Percentiles rank a stretch among this genome's conserved stretches.
phyloP scores from a whole-genome alignment of 2,113 vertebrate species.

The Nothocercus nigrocapillus region DNA sequence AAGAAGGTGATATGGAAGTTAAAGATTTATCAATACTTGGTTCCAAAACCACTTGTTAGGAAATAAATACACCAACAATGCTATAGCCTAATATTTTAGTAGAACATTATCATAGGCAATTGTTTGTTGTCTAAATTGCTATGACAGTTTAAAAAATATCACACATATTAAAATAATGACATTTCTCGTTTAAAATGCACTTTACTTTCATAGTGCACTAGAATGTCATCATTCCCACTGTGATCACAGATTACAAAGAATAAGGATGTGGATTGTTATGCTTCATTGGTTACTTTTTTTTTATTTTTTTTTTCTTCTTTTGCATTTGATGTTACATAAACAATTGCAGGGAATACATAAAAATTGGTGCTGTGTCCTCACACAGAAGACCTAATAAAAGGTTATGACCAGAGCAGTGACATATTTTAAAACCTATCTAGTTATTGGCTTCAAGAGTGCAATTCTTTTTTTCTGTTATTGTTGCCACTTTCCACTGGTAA shows the following conservation, averaged over 20 bases:
- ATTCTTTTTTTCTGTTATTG: neutral
- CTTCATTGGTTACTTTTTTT: slow-evolving; percentile 56
- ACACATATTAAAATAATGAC: slow-evolving; percentile 27
- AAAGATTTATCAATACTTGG: neutral
- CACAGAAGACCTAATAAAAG: slow-evolving; percentile 8
- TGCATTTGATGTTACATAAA: slow-evolving; percentile 54
- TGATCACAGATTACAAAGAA: slow-evolving; percentile 64
- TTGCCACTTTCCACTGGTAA: neutral
- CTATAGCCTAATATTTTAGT: neutral
- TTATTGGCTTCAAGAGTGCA: neutral
- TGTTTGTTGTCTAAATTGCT: slow-evolving; percentile 6
- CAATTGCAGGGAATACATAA: slow-evolving; percentile 13
- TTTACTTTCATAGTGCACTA: slow-evolving; percentile 30
- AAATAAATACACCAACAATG: slow-evolving; percentile 4
- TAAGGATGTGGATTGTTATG: slow-evolving; percentile 9
- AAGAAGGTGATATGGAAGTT: neutral
- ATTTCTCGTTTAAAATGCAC: slow-evolving; percentile 51
- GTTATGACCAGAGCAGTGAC: neutral
- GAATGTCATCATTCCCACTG: slow-evolving; percentile 38
- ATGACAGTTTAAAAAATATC: neutral
- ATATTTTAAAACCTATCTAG: neutral
- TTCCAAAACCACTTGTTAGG: neutral
- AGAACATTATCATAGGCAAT: neutral
- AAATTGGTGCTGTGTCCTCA: neutral
- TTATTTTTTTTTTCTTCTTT: slow-evolving; percentile 44